A percentile compares a stretch with the other conserved stretches of the same genome.
Conservation (phyloP, 2,797 vertebrate species). For the Centroberyx gerrardi region DNA sequence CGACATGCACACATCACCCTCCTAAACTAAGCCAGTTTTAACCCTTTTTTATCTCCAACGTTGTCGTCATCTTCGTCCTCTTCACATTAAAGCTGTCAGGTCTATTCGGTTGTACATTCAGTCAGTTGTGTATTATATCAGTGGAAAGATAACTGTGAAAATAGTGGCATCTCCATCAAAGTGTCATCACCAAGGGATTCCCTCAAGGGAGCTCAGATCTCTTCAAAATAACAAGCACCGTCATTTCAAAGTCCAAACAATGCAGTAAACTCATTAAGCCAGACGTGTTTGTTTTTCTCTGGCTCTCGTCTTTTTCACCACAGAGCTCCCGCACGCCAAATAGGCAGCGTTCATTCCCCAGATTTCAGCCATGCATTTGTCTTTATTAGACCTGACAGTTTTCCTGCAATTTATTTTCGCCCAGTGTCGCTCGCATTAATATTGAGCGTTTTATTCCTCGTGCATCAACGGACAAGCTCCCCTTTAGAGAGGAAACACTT, state of each 20-base stretch:
- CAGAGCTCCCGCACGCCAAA: conserved; percentile 14
- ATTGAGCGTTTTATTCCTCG: conserved; percentile 40
- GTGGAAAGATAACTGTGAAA: conserved; percentile 15
- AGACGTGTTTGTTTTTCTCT: conserved; percentile 22
- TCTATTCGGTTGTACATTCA: background rate
- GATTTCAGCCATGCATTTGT: conserved; percentile 31
- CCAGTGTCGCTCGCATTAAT: conserved; percentile 51
- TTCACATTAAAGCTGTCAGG: background rate
- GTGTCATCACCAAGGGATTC: background rate
- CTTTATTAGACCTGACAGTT: conserved; percentile 41
- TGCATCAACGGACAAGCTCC: conserved; percentile 37
- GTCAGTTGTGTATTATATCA: background rate
- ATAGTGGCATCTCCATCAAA: background rate
- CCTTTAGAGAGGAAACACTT: conserved; percentile 23
- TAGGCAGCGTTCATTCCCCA: conserved; percentile 25
- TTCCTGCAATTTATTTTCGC: conserved; percentile 41
- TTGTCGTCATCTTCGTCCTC: background rate
- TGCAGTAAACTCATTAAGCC: conserved; percentile 41
- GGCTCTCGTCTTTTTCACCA: conserved; percentile 14
- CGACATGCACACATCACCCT: background rate
- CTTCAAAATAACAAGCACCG: conserved; percentile 34
- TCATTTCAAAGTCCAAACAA: conserved; percentile 47
- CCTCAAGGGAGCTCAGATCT: conserved; percentile 11
- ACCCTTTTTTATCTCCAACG: background rate
- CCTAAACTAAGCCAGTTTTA: background rate